These are phyloP conservation scores for Anabas testudineus DNA, from an alignment of 2,797 vertebrate genomes.

Conservation along the genomic window DNA sequence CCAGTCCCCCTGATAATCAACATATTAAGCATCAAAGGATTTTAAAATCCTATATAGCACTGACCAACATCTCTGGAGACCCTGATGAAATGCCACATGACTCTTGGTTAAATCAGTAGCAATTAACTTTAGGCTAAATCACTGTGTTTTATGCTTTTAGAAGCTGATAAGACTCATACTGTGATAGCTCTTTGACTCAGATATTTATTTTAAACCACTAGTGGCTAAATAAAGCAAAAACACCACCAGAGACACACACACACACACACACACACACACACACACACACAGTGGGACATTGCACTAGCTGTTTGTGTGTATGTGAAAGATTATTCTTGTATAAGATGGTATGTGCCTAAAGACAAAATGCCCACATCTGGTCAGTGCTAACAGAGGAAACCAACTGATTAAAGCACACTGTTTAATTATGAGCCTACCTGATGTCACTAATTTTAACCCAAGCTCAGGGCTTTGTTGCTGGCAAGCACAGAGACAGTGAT, in stretches of 20 bases:
- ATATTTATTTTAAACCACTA: conserved; percentile 17
- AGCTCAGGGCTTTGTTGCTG: conserved; percentile 24
- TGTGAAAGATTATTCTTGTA: conserved; percentile 17
- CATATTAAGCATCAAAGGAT: conserved; percentile 12
- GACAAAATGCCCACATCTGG: conserved; percentile 67
- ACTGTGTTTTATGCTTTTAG: conserved; percentile 5
- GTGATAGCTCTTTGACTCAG: not conserved
- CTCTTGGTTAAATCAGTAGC: conserved; percentile 23
- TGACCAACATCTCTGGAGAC: conserved; percentile 24
- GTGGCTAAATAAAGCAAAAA: conserved; percentile 27
- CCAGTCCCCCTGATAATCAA: conserved; percentile 3
- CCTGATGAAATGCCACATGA: conserved; percentile 28
- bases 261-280: not conserved
- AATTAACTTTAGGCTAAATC: conserved; percentile 27
- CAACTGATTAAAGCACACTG: conserved; percentile 53
- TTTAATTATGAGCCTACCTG: conserved; percentile 66
- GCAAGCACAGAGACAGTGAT: conserved; percentile 40
- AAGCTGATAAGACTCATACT: conserved; percentile 5
- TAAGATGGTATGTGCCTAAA: conserved; percentile 34
- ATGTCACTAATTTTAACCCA: conserved; percentile 38
- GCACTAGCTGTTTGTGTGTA: conserved; percentile 10
- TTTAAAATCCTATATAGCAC: not conserved
- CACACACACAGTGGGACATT: not conserved
- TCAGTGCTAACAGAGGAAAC: conserved; percentile 56
- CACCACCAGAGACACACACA: not conserved